Evolutionary conservation across 2,797 vertebrate species (phyloP).

Genomic region (Mionectes olivaceus): DNA sequence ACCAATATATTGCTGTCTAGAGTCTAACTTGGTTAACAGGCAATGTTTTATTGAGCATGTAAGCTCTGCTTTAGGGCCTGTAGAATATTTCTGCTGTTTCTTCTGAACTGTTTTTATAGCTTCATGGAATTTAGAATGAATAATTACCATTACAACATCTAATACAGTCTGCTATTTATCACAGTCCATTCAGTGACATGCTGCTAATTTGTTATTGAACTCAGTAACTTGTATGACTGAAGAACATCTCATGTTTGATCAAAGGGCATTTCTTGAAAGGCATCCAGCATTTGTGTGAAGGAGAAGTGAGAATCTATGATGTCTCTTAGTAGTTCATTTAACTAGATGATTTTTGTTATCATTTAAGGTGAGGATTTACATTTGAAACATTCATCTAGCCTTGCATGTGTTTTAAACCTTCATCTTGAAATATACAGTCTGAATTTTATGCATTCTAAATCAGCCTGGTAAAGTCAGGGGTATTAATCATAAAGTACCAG

Average conservation of each 20-base stretch:
- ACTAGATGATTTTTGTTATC: not conserved
- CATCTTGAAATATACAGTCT: not conserved
- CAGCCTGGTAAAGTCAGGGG: not conserved
- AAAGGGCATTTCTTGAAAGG: conserved; percentile 47
- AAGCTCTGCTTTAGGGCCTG: not conserved
- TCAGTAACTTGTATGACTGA: conserved; percentile 4
- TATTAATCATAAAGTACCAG: not conserved
- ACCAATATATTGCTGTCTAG: not conserved
- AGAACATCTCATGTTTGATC: conserved; percentile 37
- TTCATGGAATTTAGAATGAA: not conserved
- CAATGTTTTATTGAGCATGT: not conserved
- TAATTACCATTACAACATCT: conserved; percentile 18
- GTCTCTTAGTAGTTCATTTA: not conserved
- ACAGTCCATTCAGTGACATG: not conserved
- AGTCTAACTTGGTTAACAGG: not conserved
- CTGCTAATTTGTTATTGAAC: conserved; percentile 18
- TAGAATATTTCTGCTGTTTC: not conserved
- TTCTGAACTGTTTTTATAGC: not conserved
- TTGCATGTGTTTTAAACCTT: not conserved
- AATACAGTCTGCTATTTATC: not conserved
- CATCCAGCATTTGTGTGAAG: not conserved
- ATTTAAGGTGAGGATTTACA: not conserved
- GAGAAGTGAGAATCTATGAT: conserved; percentile 19
- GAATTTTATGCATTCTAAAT: not conserved
- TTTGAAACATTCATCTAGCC: not conserved